These are phyloP conservation scores for Augochlora pura DNA, from an alignment of 1,140 invertebrate genomes.

Conservation along the genomic window DNA sequence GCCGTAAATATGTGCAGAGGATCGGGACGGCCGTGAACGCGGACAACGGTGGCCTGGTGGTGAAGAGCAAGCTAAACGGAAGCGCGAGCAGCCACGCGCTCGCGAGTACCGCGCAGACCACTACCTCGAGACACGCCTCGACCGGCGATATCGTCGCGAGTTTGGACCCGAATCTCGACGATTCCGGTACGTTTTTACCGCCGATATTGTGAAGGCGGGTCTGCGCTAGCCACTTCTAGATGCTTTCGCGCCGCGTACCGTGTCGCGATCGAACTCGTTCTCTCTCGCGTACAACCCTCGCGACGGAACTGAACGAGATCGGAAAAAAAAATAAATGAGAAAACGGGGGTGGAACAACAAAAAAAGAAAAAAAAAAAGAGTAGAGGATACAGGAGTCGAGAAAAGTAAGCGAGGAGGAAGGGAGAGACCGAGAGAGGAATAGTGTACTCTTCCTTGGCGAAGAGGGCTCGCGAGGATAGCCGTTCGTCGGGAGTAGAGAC, in stretches of 20 bases:
- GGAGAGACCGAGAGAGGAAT: too few species aligned
- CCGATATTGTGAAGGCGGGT: slow-evolving; percentile 81
- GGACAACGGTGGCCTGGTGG: slow-evolving; percentile 62
- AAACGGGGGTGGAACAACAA: too few species aligned
- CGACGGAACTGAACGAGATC: neutral
- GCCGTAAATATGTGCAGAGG: slow-evolving; percentile 74
- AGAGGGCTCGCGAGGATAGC: neutral
- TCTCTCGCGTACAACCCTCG: slow-evolving; percentile 23
- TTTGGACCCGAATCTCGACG: slow-evolving; percentile 83
- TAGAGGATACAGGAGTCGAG: too few species aligned
- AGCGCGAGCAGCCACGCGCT: slow-evolving; percentile 77
- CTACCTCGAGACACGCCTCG: slow-evolving; percentile 76
- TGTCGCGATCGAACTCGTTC: slow-evolving; percentile 31
- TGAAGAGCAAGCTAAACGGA: slow-evolving; percentile 78
- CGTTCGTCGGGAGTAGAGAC: neutral
- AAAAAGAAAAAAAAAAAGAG: too few species aligned
- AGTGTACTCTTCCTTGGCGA: neutral
- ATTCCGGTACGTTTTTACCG: slow-evolving; percentile 85
- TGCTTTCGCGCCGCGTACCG: slow-evolving; percentile 12
- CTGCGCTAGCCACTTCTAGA: slow-evolving; percentile 78
- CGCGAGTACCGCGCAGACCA: slow-evolving; percentile 71
- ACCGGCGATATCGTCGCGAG: slow-evolving; percentile 78
- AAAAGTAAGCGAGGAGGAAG: too few species aligned
- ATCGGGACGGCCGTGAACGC: slow-evolving; percentile 71
- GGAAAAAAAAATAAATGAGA: too few species aligned